Evolutionary conservation across 35 echinoderm and acorn worm genomes (phyloP).

Genomic region (Lytechinus pictus): DNA sequence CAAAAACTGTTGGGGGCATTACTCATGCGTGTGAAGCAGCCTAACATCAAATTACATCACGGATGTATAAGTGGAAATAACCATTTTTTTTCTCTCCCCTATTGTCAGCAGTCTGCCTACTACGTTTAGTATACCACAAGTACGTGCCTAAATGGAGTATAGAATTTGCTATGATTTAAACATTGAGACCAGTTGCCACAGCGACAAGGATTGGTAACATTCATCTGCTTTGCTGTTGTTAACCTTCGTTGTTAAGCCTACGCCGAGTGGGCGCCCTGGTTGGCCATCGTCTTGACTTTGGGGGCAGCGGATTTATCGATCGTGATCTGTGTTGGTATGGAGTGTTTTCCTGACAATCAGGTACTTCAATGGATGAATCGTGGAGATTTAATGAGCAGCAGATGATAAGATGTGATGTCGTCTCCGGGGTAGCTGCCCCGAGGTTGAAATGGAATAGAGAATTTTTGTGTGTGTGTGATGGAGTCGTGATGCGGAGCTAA

Average conservation of each 20-base stretch:
- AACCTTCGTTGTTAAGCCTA: background rate
- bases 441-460: background rate
- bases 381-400: background rate
- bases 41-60: background rate
- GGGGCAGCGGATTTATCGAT: background rate
- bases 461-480: background rate
- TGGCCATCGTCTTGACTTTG: background rate
- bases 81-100: background rate
- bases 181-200: background rate
- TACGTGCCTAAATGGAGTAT: background rate
- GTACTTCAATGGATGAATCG: background rate
- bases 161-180: background rate
- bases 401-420: background rate
- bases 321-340: conserved; percentile 9
- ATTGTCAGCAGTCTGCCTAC: background rate
- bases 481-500: background rate
- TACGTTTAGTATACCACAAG: background rate
- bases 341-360: background rate
- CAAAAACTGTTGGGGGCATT: background rate
- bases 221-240: background rate
- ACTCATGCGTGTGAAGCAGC: background rate
- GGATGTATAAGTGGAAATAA: background rate
- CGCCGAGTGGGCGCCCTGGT: background rate
- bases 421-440: background rate
- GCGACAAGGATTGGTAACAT: background rate